A percentile compares a stretch with the other conserved stretches of the same genome.
Conservation (phyloP, 2,113 vertebrate species). For the Cheirogaleus medius region DNA sequence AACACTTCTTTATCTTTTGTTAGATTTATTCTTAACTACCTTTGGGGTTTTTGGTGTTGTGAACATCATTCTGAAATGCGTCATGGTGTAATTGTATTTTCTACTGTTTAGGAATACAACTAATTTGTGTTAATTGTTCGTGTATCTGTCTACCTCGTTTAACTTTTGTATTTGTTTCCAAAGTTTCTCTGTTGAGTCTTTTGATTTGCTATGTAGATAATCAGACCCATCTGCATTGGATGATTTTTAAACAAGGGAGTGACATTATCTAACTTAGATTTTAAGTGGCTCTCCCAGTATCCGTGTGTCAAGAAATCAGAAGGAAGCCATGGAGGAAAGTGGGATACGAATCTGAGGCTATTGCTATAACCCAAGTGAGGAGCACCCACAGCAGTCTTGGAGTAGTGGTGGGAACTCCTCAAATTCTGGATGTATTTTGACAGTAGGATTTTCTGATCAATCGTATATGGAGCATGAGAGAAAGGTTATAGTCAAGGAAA, state of each 20-base stretch:
- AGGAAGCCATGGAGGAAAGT: no score
- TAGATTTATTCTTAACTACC: background rate
- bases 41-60: background rate
- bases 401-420: background rate
- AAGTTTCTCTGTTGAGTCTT: background rate
- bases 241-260: background rate
- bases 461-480: rapidly evolving
- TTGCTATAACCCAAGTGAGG: rapidly evolving
- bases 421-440: background rate
- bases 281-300: no score
- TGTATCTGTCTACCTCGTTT: rapidly evolving
- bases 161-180: background rate
- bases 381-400: rapidly evolving
- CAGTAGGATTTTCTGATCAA: background rate
- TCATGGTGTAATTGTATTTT: background rate
- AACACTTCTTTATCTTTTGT: background rate
- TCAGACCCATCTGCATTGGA: no score
- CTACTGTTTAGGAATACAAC: background rate
- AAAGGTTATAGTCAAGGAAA: rapidly evolving
- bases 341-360: rapidly evolving
- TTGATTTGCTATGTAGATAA: background rate
- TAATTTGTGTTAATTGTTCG: background rate
- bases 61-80: background rate
- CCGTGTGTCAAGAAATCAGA: background rate
- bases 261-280: no score